Conservation (phyloP, 2,113 vertebrate species). For the Neoarius graeffei region DNA sequence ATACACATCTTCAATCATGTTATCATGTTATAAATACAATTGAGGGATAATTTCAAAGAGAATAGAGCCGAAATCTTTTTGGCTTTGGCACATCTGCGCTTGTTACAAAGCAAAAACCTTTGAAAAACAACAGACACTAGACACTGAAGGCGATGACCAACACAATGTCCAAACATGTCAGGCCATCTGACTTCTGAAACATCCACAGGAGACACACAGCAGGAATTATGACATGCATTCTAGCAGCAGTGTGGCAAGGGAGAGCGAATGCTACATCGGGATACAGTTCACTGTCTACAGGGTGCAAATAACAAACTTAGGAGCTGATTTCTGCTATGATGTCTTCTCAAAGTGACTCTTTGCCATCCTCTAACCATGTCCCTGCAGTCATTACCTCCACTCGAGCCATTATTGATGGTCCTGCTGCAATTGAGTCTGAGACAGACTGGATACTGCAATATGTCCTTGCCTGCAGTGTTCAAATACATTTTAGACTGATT, state of each 20-base stretch:
- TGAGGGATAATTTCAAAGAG: background rate
- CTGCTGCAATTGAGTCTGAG: slow-evolving; percentile 59
- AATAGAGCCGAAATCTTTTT: background rate
- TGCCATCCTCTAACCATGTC: slow-evolving; percentile 40
- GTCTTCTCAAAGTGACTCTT: slow-evolving; percentile 62
- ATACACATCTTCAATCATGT: background rate
- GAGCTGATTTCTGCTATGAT: slow-evolving; percentile 21
- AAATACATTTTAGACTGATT: slow-evolving; percentile 60
- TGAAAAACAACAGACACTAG: background rate
- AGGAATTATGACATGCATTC: slow-evolving; percentile 24
- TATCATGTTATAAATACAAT: background rate
- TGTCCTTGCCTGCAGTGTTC: slow-evolving; percentile 65
- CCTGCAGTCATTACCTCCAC: slow-evolving; percentile 43
- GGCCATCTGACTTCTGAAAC: background rate
- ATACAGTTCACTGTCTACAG: background rate
- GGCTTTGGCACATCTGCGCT: background rate
- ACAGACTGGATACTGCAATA: slow-evolving; percentile 57
- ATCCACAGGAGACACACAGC: slow-evolving; percentile 21
- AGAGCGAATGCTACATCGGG: background rate
- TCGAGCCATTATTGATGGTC: slow-evolving; percentile 64
- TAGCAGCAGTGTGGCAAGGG: background rate
- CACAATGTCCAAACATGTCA: slow-evolving; percentile 15
- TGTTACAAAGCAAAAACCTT: background rate
- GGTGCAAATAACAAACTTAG: slow-evolving; percentile 11
- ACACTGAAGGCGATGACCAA: background rate